phyloP scores from a whole-genome alignment of 2,888 invertebrate genomes.

The Hydraecia micacea region DNA sequence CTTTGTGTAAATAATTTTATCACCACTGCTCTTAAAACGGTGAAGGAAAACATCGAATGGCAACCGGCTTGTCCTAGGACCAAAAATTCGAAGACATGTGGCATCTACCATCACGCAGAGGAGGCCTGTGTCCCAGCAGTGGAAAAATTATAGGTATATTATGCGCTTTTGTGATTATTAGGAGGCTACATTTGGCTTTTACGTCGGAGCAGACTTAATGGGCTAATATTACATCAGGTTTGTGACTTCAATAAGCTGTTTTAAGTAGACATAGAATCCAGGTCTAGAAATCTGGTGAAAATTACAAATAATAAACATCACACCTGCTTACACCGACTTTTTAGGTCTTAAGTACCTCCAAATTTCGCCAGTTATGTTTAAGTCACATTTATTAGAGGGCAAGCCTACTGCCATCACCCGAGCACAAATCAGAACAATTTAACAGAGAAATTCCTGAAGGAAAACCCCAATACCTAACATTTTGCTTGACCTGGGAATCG shows the following conservation, averaged over 20 bases:
- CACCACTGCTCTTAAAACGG: too few species aligned
- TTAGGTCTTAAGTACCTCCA: background rate
- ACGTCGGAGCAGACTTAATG: background rate
- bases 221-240: background rate
- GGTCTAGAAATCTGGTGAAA: background rate
- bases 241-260: background rate
- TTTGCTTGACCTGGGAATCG: background rate
- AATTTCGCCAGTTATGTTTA: background rate
- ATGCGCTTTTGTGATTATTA: too few species aligned
- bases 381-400: background rate
- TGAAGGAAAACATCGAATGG: too few species aligned
- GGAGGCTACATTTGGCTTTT: too few species aligned
- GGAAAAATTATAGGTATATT: too few species aligned
- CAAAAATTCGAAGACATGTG: too few species aligned
- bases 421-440: background rate
- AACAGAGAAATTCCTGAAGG: background rate
- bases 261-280: background rate
- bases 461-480: background rate
- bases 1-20: too few species aligned
- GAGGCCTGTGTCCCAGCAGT: too few species aligned
- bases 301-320: background rate
- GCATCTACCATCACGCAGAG: too few species aligned
- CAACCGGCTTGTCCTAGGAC: too few species aligned
- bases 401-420: too few species aligned
- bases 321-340: background rate